A percentile compares a stretch with the other conserved stretches of the same genome.
Evolutionary conservation across 2,888 invertebrate genomes (phyloP).

Genomic region (Julus scanicus): DNA sequence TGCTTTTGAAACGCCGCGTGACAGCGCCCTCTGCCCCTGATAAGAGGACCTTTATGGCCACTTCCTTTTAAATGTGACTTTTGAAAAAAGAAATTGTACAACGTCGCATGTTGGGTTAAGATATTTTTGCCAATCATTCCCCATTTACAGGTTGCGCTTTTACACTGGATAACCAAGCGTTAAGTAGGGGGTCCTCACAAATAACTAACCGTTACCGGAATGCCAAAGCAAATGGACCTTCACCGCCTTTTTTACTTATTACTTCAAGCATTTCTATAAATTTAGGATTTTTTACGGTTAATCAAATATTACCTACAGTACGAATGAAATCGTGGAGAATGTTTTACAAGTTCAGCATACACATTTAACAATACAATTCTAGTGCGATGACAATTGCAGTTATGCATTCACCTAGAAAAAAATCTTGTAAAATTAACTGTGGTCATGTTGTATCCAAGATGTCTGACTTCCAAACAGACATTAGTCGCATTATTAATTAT

Average conservation of each 20-base stretch:
- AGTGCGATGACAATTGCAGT: neutral
- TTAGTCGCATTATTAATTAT: neutral
- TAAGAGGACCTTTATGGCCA: constrained; percentile 30
- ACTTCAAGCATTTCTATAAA: neutral
- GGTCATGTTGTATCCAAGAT: neutral
- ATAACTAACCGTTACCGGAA: neutral
- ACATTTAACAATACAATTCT: neutral
- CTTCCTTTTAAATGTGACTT: neutral
- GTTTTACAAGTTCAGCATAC: neutral
- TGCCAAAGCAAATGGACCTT: neutral
- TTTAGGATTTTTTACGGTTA: neutral
- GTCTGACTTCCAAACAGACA: neutral
- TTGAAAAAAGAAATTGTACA: neutral
- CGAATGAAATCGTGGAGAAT: neutral
- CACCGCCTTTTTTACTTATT: neutral
- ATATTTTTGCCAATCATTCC: constrained; percentile 31
- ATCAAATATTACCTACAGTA: neutral
- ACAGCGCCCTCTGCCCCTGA: constrained; percentile 40
- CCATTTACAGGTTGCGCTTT: neutral
- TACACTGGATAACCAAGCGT: neutral
- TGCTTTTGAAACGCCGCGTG: neutral
- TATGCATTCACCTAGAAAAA: neutral
- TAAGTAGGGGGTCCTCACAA: neutral
- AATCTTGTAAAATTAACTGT: neutral
- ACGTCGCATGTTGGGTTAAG: neutral